Percentiles rank a stretch among this genome's conserved stretches.
Evolutionary conservation across 2,113 vertebrate species (phyloP).

Genomic region (Spea bombifrons): DNA sequence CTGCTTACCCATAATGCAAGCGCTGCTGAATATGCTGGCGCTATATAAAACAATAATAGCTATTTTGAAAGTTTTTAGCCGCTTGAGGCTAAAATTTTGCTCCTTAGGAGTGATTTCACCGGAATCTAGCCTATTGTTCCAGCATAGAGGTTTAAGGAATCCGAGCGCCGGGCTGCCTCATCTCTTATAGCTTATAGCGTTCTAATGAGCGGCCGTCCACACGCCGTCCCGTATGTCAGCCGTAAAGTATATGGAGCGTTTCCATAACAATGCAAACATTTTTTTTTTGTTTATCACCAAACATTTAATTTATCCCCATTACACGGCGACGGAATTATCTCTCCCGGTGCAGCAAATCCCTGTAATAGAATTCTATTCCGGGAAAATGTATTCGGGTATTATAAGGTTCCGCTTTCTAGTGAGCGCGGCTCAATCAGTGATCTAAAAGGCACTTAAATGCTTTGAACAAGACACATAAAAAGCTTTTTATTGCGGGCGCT

Average conservation of each 20-base stretch:
- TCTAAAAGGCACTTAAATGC: constrained; percentile 77
- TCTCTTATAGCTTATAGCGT: constrained; percentile 12
- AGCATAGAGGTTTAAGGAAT: too few species aligned
- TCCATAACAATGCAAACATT: constrained; percentile 53
- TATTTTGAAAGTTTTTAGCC: too few species aligned
- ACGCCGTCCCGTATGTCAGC: constrained; percentile 32
- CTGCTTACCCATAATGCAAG: too few species aligned
- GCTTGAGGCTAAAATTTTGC: too few species aligned
- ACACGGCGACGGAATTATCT: constrained; percentile 69
- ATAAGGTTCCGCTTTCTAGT: constrained; percentile 77
- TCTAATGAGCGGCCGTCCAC: constrained; percentile 40
- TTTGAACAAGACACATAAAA: constrained; percentile 76
- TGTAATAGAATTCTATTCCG: constrained; percentile 72
- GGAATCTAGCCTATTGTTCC: too few species aligned
- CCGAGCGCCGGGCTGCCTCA: too few species aligned
- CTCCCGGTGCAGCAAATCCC: constrained; percentile 62
- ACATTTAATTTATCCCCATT: constrained; percentile 67
- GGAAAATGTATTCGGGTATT: constrained; percentile 72
- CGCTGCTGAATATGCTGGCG: too few species aligned
- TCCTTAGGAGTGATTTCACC: too few species aligned
- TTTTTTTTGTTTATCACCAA: constrained; percentile 72
- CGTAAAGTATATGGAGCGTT: constrained; percentile 38
- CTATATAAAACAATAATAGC: too few species aligned
- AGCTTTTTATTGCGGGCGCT: constrained; percentile 70
- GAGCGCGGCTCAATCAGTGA: constrained; percentile 73